Base-by-base conservation (phyloP, 1,140 invertebrate species). In the Trissolcus basalis region DNA sequence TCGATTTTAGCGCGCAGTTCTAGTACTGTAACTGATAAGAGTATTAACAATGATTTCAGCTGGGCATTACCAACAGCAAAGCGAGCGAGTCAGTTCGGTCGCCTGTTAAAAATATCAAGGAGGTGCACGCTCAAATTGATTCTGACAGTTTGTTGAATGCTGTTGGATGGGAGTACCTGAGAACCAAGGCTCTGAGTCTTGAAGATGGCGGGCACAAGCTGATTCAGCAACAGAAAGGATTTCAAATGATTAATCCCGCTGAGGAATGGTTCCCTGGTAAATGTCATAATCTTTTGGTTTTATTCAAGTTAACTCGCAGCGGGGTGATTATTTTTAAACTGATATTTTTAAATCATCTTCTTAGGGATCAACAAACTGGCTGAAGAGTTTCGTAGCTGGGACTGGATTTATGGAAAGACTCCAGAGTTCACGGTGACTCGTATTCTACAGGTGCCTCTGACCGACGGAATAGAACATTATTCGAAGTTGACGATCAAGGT, bases 351-450 rank as follows among this genome's bases (percentile, higher is more conserved):
- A n/a, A n/a, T n/a, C n/a, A n/a, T n/a, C n/a, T n/a, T n/a, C 3
- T 39, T 39, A 93, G 94, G 94, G 78, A 90, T 97, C 9, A 80
- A 90, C 16, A 82, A 90, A 56, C 55, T 88, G 1, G 85, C 83
- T 0, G 89, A 90, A 45, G 91, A 93, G 64, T 91, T 96, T 16
- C 82, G 89, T 65, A 93, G 91, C 11, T 98, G 96, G 96, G 91
- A 96, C 49, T 98, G 96, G 96, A 91, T 91, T 53, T 96, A 91
- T 86, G 96, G 95, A n/a, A 93, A 92, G 82, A 96, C 96, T 0
- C 96, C 96, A 0, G 92, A 92, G 79, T 98, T 98, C 85, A 91
- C 90, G 0, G 91, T 96, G 2, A 85, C 79, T 6, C 83, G 85
- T 5, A 53, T 78, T 6, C 27, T 89, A 0, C 80, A 86, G 48